A percentile compares a stretch with the other conserved stretches of the same genome.
phyloP scores from a whole-genome alignment of 2,113 vertebrate species.

The Leptosomus discolor region DNA sequence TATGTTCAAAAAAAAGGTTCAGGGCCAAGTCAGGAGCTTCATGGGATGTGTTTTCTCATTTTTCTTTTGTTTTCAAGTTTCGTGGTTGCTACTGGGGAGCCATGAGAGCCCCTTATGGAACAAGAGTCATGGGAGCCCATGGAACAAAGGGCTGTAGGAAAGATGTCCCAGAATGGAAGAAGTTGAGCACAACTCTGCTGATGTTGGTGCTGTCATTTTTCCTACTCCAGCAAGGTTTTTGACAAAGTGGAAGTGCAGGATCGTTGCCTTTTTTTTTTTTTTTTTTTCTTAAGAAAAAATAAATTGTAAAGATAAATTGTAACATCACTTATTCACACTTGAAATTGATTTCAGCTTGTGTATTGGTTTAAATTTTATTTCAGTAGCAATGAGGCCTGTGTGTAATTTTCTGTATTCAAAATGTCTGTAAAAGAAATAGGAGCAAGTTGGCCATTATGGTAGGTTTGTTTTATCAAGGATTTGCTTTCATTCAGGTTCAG shows the following conservation, averaged over 20 bases:
- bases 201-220: background rate
- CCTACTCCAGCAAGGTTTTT: background rate
- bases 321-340: background rate
- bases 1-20: background rate
- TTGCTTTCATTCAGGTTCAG: background rate
- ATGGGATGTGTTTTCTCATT: background rate
- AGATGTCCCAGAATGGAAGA: background rate
- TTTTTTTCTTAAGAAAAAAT: background rate
- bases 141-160: background rate
- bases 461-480: background rate
- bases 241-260: background rate
- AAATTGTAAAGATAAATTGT: background rate
- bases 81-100: background rate
- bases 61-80: background rate
- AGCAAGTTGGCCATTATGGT: background rate
- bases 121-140: background rate
- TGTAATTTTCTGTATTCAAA: conserved; percentile 60
- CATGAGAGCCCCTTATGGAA: background rate
- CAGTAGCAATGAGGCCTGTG: conserved; percentile 9
- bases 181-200: background rate
- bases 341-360: conserved; percentile 24
- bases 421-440: conserved; percentile 50
- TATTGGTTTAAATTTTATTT: conserved; percentile 50
- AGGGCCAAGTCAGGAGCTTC: background rate
- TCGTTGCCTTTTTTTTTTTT: background rate